phyloP scores from a whole-genome alignment of 2,888 invertebrate species.

The Diarsia rubi region DNA sequence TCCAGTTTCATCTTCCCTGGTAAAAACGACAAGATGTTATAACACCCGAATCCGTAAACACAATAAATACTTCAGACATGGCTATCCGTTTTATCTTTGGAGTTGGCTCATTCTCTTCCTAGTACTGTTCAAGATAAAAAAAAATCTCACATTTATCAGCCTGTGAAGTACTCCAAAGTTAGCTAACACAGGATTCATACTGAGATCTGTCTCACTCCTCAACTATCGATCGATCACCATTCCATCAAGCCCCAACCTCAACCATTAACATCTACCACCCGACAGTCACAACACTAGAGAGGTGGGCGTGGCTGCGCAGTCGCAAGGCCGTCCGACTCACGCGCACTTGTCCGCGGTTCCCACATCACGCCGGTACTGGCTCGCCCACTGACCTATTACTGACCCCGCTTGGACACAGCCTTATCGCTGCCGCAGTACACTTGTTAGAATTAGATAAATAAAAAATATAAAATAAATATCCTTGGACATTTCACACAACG shows the following conservation, averaged over 20 bases:
- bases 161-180: not conserved
- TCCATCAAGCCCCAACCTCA: not conserved
- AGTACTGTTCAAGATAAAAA: not conserved
- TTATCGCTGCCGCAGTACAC: constrained; percentile 32
- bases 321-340: constrained; percentile 69
- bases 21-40: not conserved
- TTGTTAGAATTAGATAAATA: too few species aligned
- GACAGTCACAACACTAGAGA: constrained; percentile 46
- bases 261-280: constrained; percentile 2
- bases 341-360: constrained; percentile 68
- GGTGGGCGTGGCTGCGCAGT: constrained; percentile 61
- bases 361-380: constrained; percentile 58
- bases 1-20: not conserved
- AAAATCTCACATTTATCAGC: not conserved
- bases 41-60: too few species aligned
- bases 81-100: not conserved
- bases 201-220: too few species aligned
- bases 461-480: too few species aligned
- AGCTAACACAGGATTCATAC: not conserved
- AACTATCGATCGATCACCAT: not conserved
- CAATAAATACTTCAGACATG: not conserved
- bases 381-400: constrained; percentile 66
- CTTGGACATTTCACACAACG: too few species aligned
- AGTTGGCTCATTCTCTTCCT: not conserved
- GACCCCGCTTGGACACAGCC: constrained; percentile 57